Conservation (phyloP, 2,797 vertebrate genomes). For the Parauchenoglanis punctatus region DNA sequence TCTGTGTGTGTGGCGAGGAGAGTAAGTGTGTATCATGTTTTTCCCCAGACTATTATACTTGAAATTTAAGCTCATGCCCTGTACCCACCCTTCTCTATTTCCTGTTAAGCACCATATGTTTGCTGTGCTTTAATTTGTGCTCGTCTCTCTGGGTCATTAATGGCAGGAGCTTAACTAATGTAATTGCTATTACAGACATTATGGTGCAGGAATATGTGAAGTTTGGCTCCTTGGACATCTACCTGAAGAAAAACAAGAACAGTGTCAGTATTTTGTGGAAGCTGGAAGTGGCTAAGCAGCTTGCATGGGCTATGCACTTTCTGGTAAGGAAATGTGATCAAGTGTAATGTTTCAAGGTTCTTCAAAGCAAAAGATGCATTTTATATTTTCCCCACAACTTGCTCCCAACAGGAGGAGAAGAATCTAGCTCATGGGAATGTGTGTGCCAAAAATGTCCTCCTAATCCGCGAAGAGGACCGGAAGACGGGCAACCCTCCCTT, state of each 20-base stretch:
- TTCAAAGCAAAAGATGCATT: not conserved
- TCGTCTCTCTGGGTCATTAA: not conserved
- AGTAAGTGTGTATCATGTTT: conserved; percentile 80
- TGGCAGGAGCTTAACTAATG: conserved; percentile 4
- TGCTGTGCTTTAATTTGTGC: not conserved
- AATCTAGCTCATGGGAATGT: conserved; percentile 91
- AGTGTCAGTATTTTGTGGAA: conserved; percentile 93
- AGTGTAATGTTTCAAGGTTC: not conserved
- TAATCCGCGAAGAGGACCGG: conserved; percentile 94
- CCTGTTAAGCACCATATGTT: not conserved
- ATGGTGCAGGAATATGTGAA: conserved; percentile 97
- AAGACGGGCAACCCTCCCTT: conserved; percentile 89
- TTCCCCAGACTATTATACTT: not conserved
- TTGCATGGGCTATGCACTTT: conserved; percentile 97
- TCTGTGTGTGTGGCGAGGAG: conserved; percentile 95
- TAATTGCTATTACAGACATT: conserved; percentile 79
- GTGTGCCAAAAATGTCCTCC: conserved; percentile 94
- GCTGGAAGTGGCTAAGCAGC: conserved; percentile 94
- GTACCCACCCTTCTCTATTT: conserved; percentile 20
- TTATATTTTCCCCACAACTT: not conserved
- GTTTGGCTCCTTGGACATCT: conserved; percentile 94
- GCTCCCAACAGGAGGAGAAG: conserved; percentile 86
- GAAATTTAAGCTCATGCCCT: conserved; percentile 20
- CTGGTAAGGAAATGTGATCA: conserved; percentile 77
- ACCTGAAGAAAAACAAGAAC: conserved; percentile 94